Evolutionary conservation across 2,113 vertebrate species (phyloP).

Genomic region (Brachyistius frenatus): DNA sequence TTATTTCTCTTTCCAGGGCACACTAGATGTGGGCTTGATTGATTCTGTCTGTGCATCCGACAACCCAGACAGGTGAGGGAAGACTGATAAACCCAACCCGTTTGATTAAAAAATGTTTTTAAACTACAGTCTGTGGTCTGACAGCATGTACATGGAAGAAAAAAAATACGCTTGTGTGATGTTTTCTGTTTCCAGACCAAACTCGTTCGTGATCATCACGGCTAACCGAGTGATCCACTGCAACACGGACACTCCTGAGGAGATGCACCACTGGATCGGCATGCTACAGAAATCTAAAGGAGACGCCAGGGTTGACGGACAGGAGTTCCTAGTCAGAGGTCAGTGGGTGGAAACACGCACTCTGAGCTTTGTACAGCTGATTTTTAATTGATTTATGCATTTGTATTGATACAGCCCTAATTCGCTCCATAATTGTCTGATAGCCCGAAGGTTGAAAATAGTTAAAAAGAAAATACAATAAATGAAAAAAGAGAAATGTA

Average conservation of each 20-base stretch:
- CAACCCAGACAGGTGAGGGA: constrained; percentile 91
- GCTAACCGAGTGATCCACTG: constrained; percentile 95
- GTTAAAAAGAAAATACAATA: not conserved
- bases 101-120: not conserved
- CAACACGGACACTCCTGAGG: constrained; percentile 92
- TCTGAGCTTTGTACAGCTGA: not conserved
- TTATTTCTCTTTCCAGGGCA: constrained; percentile 83
- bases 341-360: constrained; percentile 12
- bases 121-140: not conserved
- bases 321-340: constrained; percentile 94
- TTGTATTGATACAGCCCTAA: not conserved
- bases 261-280: constrained; percentile 97
- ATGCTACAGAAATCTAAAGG: constrained; percentile 93
- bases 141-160: not conserved
- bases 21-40: constrained; percentile 92
- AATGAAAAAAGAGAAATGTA: no score
- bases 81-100: not conserved
- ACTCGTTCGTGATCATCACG: constrained; percentile 96
- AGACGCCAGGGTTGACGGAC: constrained; percentile 89
- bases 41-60: constrained; percentile 96
- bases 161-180: rapidly evolving
- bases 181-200: constrained; percentile 83
- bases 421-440: not conserved
- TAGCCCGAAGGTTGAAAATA: not conserved
- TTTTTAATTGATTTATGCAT: not conserved